Percentiles rank a stretch among this genome's conserved stretches.
phyloP scores from a whole-genome alignment of 1,140 invertebrate genomes.

The Spodoptera frugiperda region DNA sequence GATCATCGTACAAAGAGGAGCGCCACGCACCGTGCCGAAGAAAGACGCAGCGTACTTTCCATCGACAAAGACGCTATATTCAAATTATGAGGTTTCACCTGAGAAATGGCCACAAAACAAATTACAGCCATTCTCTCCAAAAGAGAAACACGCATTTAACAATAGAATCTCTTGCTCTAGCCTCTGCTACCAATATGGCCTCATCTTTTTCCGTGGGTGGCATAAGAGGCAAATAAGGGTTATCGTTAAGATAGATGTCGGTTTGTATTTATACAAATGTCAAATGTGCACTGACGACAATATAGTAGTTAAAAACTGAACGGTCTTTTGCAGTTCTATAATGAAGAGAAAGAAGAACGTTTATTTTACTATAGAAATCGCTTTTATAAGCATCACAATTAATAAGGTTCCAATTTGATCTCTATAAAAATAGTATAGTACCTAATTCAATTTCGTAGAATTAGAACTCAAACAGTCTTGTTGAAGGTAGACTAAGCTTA shows the following conservation, averaged over 20 bases:
- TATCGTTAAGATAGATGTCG: neutral
- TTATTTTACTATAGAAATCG: too few relatives aligned
- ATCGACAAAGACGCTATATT: conserved; percentile 60
- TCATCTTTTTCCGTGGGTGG: conserved; percentile 21
- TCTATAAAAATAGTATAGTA: too few relatives aligned
- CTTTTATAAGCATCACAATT: too few relatives aligned
- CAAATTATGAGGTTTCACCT: conserved; percentile 62
- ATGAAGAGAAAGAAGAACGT: too few relatives aligned
- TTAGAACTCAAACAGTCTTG: neutral
- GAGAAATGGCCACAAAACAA: conserved; percentile 51
- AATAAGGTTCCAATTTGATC: too few relatives aligned
- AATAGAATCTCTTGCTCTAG: conserved; percentile 11
- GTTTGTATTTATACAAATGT: conserved; percentile 17
- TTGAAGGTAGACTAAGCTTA: conserved; percentile 1
- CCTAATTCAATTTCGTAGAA: neutral
- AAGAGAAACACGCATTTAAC: conserved; percentile 26
- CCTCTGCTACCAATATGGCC: conserved; percentile 10
- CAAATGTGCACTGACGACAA: neutral
- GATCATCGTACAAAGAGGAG: conserved; percentile 72
- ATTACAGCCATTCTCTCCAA: conserved; percentile 40
- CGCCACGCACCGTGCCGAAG: conserved; percentile 63
- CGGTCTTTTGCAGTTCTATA: too few relatives aligned
- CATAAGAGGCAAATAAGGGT: conserved; percentile 17
- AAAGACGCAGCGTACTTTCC: conserved; percentile 64
- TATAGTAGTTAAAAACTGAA: neutral